A percentile compares a stretch with the other conserved stretches of the same genome.
These are phyloP conservation scores for Lasioglossum oenotherae DNA, from an alignment of 2,888 invertebrate genomes.

Conservation along the genomic window DNA sequence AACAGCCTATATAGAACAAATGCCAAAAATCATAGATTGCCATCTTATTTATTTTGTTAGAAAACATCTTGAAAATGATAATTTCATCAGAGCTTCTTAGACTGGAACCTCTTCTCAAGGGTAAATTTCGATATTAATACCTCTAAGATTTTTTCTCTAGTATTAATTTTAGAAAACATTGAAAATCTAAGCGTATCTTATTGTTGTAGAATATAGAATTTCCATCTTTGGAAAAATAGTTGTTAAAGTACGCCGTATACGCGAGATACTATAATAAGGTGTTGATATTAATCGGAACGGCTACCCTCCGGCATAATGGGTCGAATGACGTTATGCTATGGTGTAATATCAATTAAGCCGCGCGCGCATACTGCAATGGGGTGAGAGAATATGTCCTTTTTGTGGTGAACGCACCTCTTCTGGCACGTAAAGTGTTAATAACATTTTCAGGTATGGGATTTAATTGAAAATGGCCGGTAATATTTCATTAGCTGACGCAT, in stretches of 20 bases:
- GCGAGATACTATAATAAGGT: conserved; percentile 46
- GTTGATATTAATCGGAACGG: conserved; percentile 53
- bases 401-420: not conserved
- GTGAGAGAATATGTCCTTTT: conserved; percentile 13
- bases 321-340: conserved; percentile 38
- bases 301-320: conserved; percentile 42
- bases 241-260: not conserved
- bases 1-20: no score
- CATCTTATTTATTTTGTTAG: no score
- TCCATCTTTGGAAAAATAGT: conserved; percentile 17
- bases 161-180: not conserved
- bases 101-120: no score
- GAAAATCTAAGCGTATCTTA: not conserved
- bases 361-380: not conserved
- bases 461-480: conserved; percentile 37
- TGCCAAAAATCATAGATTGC: no score
- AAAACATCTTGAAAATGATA: no score
- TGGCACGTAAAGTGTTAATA: conserved; percentile 28
- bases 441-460: conserved; percentile 29
- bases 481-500: conserved; percentile 10
- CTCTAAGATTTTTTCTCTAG: not conserved
- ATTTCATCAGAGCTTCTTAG: no score
- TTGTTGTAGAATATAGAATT: conserved; percentile 4
- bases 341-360: conserved; percentile 50
- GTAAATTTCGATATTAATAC: no score